These are phyloP conservation scores for Chaitophorus viminalis DNA, from an alignment of 2,888 invertebrate genomes.

Conservation along the genomic window DNA sequence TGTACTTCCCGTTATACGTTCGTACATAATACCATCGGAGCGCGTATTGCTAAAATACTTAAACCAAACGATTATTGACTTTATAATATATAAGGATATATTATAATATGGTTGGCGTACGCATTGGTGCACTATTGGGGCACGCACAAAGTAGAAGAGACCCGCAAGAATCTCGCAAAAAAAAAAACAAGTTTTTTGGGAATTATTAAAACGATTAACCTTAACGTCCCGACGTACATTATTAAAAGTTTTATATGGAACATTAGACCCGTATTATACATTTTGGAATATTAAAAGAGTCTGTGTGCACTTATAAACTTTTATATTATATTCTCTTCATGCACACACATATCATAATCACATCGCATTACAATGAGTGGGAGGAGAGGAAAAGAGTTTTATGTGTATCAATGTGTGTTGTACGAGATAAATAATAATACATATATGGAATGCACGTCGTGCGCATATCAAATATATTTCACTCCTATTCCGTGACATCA, in stretches of 20 bases:
- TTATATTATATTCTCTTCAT: no score
- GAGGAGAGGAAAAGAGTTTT: no score
- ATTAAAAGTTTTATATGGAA: slow-evolving; percentile 17
- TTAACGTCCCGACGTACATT: not conserved
- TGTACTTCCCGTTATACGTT: no score
- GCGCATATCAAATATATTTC: no score
- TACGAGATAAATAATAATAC: no score
- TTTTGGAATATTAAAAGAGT: slow-evolving; percentile 6
- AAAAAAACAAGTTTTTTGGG: slow-evolving; percentile 28
- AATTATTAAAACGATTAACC: slow-evolving; percentile 42
- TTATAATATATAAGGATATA: not conserved
- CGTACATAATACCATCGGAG: no score
- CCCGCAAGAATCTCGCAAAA: not conserved
- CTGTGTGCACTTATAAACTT: not conserved
- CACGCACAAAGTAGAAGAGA: not conserved
- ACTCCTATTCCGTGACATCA: no score
- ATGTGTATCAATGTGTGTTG: no score
- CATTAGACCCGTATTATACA: not conserved
- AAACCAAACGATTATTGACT: slow-evolving; percentile 20
- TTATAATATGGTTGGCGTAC: not conserved
- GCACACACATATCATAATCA: no score
- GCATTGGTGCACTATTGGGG: not conserved
- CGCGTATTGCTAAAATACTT: not conserved
- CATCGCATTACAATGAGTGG: no score
- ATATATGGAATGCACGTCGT: no score